Conservation (phyloP, 2,888 invertebrate species). For the Torymus aiolomorphi region DNA sequence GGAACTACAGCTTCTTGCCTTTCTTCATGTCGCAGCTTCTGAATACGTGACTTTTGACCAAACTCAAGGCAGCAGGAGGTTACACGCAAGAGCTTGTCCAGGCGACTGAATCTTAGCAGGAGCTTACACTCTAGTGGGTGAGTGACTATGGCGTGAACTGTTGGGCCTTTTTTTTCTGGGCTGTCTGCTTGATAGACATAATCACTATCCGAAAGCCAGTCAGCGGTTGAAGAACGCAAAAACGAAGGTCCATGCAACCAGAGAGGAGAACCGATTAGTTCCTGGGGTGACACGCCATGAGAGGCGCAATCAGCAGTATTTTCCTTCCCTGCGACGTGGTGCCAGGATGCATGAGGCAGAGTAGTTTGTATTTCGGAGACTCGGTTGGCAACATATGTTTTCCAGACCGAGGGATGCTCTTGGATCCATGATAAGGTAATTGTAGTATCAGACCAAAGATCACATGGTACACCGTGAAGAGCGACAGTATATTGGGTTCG, state of each 20-base stretch:
- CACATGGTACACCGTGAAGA: too few relatives aligned
- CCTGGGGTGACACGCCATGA: background rate
- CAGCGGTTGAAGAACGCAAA: background rate
- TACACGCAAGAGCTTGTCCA: too few relatives aligned
- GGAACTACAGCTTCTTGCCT: too few relatives aligned
- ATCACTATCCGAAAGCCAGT: background rate
- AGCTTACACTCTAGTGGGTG: background rate
- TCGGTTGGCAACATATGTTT: background rate
- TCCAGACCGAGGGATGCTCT: background rate
- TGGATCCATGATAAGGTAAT: background rate
- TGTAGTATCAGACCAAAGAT: background rate
- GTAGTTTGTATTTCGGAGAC: conserved; percentile 6
- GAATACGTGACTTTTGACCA: too few relatives aligned
- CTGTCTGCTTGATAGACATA: background rate
- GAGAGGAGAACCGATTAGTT: background rate
- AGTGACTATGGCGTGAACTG: background rate
- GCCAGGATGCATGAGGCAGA: background rate
- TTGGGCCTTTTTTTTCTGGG: background rate
- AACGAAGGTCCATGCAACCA: background rate
- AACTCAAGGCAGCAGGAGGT: too few relatives aligned
- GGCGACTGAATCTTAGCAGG: background rate
- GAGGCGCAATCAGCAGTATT: background rate
- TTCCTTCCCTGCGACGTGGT: background rate
- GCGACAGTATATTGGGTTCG: conserved; percentile 14
- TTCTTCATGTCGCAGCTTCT: too few relatives aligned